Conservation (phyloP, 1,140 invertebrate genomes). For the Procambarus virginalis region DNA sequence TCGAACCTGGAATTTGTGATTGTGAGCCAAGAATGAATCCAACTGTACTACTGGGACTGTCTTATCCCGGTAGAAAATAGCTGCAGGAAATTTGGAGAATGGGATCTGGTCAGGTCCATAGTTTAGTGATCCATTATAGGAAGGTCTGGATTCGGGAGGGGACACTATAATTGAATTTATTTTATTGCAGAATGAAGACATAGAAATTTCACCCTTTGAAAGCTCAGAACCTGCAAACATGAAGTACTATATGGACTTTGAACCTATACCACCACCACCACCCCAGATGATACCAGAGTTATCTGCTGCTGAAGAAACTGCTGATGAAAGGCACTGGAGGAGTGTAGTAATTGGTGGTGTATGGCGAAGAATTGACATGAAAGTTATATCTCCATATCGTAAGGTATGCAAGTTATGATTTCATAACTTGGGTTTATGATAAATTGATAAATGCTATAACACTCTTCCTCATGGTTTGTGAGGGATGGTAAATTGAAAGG, state of each 20-base stretch:
- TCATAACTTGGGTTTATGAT: too few species aligned
- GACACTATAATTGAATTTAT: background rate
- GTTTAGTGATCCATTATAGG: too few species aligned
- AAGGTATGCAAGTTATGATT: slow-evolving; percentile 73
- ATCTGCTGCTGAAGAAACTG: slow-evolving; percentile 83
- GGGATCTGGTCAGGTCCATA: too few species aligned
- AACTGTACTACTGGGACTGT: too few species aligned
- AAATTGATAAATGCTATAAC: too few species aligned
- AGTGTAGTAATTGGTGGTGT: slow-evolving; percentile 82
- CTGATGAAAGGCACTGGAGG: slow-evolving; percentile 83
- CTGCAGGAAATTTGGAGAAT: too few species aligned
- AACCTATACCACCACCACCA: slow-evolving; percentile 70
- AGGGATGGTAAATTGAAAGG: too few species aligned
- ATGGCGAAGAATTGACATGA: slow-evolving; percentile 86
- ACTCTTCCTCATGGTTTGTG: too few species aligned
- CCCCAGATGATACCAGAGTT: slow-evolving; percentile 81
- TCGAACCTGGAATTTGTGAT: too few species aligned
- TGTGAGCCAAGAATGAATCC: too few species aligned
- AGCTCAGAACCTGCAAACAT: background rate
- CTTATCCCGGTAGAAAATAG: too few species aligned
- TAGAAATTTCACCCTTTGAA: slow-evolving; percentile 7
- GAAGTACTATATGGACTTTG: slow-evolving; percentile 45
- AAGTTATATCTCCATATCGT: slow-evolving; percentile 83
- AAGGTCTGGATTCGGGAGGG: too few species aligned
- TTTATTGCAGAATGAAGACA: slow-evolving; percentile 22